These are phyloP conservation scores for Rhaphigaster nebulosa DNA, from an alignment of 2,888 invertebrate genomes.

Conservation along the genomic window DNA sequence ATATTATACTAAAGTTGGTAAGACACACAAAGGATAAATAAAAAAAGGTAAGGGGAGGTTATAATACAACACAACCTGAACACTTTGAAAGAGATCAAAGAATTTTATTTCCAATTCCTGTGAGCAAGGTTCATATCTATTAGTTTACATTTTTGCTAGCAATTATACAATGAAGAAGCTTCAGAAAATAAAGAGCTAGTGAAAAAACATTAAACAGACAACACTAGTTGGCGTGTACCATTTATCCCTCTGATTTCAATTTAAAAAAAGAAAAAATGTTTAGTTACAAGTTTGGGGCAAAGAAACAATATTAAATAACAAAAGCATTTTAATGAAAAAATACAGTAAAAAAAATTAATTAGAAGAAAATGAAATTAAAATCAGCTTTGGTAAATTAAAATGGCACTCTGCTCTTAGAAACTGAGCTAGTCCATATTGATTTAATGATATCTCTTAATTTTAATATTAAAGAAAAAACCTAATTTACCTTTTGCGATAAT, in stretches of 20 bases:
- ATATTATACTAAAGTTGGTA: neutral
- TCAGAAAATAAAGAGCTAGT: constrained; percentile 23
- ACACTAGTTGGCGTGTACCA: neutral
- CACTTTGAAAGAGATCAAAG: constrained; percentile 56
- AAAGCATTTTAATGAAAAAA: constrained; percentile 45
- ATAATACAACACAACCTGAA: constrained; percentile 23
- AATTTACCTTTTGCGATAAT: constrained; percentile 18
- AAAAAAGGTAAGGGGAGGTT: neutral
- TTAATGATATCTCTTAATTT: neutral
- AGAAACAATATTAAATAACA: constrained; percentile 48
- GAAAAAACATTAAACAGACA: neutral
- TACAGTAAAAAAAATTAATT: constrained; percentile 23
- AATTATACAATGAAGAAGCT: neutral
- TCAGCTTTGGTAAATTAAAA: constrained; percentile 53
- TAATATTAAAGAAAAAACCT: constrained; percentile 36
- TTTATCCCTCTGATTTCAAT: neutral
- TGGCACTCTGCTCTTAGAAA: constrained; percentile 53
- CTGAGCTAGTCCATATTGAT: constrained; percentile 28
- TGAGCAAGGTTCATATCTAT: constrained; percentile 59
- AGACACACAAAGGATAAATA: neutral
- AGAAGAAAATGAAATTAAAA: constrained; percentile 44
- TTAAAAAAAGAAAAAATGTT: neutral
- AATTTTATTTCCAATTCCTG: constrained; percentile 58
- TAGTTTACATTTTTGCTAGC: constrained; percentile 51
- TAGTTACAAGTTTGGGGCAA: constrained; percentile 10